Base-by-base conservation (phyloP, 2,888 invertebrate genomes). In the Syritta pipiens region DNA sequence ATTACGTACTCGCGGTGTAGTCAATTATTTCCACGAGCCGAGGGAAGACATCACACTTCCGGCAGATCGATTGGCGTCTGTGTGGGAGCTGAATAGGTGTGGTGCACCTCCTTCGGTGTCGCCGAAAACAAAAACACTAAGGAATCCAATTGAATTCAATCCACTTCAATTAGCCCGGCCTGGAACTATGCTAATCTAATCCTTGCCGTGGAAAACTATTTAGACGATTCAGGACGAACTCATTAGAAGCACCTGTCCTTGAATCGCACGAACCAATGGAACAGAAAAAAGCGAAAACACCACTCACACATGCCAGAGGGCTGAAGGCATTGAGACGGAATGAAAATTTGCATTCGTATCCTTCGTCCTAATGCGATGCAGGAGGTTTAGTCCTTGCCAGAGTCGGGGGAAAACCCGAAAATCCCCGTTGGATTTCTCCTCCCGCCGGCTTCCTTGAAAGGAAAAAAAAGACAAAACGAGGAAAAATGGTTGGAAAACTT, bases 91-190 rank as follows among this genome's bases (percentile, higher is more conserved):
- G n/a, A n/a, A n/a, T n/a, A n/a, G n/a, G n/a, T n/a, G n/a, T n/a
- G n/a, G n/a, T n/a, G n/a, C n/a, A n/a, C n/a, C n/a, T n/a, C n/a
- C n/a, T n/a, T n/a, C n/a, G n/a, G n/a, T n/a, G n/a, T n/a, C n/a
- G n/a, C n/a, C n/a, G n/a, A n/a, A n/a, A n/a, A 19, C 44, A 37
- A 55, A 35, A 42, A 44, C 67, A 60, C 79, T 67, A 60, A 42
- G 30, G 28, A 74, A 53, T 72, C 71, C 53, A 28, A 51, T 57
- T 12, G 74, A 74, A 62, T 79, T 62, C 67, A 79, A 79, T 79
- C 49, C 67, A 79, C 67, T 79, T 67, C 79, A 79, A 79, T 74
- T 74, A 79, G 67, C 57, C 53, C 32, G n/a, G n/a, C n/a, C 60
- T 30, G 55, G 51, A 79, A 57, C 62, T 68, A 62, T 68, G 62